phyloP scores from a whole-genome alignment of 2,797 vertebrate species.

The Lagodon rhomboides region DNA sequence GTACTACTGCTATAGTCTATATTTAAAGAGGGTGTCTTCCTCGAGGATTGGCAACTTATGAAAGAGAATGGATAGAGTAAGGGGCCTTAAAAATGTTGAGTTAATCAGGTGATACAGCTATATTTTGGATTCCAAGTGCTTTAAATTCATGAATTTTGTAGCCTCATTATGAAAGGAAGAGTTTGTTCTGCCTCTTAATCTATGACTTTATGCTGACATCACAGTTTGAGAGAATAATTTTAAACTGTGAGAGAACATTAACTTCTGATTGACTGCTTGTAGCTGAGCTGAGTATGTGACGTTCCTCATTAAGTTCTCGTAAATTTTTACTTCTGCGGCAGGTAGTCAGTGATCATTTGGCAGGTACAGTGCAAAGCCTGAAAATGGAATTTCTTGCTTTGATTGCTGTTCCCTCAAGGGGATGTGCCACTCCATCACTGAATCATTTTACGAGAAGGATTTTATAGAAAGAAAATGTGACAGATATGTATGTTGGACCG shows the following conservation, averaged over 20 bases:
- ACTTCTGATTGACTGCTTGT: not conserved
- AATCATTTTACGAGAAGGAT: slow-evolving; percentile 31
- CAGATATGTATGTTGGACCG: slow-evolving; percentile 17
- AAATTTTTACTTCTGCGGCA: slow-evolving; percentile 17
- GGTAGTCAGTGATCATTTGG: slow-evolving; percentile 53
- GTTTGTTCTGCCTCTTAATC: slow-evolving; percentile 7
- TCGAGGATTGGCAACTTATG: not conserved
- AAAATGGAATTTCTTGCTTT: slow-evolving; percentile 40
- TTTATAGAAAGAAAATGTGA: not conserved
- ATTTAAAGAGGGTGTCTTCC: slow-evolving; percentile 39
- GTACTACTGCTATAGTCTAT: slow-evolving; percentile 36
- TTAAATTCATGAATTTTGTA: slow-evolving; percentile 5
- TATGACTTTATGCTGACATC: not conserved
- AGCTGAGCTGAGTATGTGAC: not conserved
- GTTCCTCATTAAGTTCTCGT: slow-evolving; percentile 19
- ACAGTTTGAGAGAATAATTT: not conserved
- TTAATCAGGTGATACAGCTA: slow-evolving; percentile 3
- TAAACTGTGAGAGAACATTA: slow-evolving; percentile 6
- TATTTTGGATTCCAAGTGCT: slow-evolving; percentile 10
- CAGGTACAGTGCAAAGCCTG: slow-evolving; percentile 21
- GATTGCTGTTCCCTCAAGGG: slow-evolving; percentile 18
- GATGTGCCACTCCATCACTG: slow-evolving; percentile 32
- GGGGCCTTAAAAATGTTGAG: not conserved
- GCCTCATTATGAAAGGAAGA: not conserved
- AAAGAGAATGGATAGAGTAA: not conserved